A percentile compares a stretch with the other conserved stretches of the same genome.
Conservation (phyloP, 1,140 invertebrate species). For the Calosoma granatense region DNA sequence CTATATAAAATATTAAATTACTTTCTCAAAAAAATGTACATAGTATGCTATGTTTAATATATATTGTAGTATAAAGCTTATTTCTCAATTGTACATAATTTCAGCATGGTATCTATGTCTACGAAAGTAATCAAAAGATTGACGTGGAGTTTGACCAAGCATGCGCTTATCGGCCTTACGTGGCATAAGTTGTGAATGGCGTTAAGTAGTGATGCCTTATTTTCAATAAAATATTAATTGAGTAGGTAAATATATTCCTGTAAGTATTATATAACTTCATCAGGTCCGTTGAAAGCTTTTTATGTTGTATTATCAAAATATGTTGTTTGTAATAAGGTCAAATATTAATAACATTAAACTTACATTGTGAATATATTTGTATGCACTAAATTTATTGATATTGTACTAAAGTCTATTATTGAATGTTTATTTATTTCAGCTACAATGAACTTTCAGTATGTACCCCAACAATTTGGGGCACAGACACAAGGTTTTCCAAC, state of each 20-base stretch:
- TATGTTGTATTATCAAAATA: too few species aligned
- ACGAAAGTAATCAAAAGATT: constrained; percentile 16
- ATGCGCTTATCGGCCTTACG: constrained; percentile 48
- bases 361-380: too few species aligned
- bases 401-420: too few species aligned
- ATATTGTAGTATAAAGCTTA: too few species aligned
- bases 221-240: constrained; percentile 34
- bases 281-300: constrained; percentile 18
- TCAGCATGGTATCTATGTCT: neutral
- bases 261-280: constrained; percentile 34
- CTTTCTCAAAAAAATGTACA: too few species aligned
- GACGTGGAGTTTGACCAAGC: constrained; percentile 35
- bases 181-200: constrained; percentile 40
- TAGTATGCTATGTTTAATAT: too few species aligned
- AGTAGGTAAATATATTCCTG: constrained; percentile 25
- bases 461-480: constrained; percentile 18
- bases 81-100: too few species aligned
- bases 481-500: constrained; percentile 20
- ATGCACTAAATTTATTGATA: too few species aligned
- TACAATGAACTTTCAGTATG: constrained; percentile 30
- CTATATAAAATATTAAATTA: too few species aligned
- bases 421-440: constrained; percentile 12
- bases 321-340: constrained; percentile 10
- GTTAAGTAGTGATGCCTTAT: constrained; percentile 33
- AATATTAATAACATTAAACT: neutral